Evolutionary conservation across 2,113 vertebrate genomes (phyloP).

Genomic region (Myrmecophaga tridactyla): DNA sequence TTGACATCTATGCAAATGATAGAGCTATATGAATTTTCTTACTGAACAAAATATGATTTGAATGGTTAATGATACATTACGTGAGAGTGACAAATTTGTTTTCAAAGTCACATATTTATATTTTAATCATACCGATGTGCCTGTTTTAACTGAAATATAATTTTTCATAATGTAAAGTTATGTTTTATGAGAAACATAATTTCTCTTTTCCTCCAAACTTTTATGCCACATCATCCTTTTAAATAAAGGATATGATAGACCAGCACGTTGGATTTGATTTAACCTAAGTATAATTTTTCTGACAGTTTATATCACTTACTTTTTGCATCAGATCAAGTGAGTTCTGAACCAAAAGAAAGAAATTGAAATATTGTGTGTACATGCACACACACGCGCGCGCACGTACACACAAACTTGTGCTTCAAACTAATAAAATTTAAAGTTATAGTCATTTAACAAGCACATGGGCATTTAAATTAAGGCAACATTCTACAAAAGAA

Average conservation of each 20-base stretch:
- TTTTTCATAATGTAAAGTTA: no score
- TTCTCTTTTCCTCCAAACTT: constrained; percentile 41
- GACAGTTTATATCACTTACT: not conserved
- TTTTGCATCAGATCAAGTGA: not conserved
- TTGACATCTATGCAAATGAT: not conserved
- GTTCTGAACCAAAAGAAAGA: not conserved
- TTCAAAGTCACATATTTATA: not conserved
- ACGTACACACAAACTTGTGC: not conserved
- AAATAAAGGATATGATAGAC: constrained; percentile 19
- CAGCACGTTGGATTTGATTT: not conserved
- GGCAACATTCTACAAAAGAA: constrained; percentile 23
- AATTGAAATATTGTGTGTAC: constrained; percentile 12
- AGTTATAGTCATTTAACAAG: constrained; percentile 54
- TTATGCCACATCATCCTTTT: not conserved
- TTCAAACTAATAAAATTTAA: constrained; percentile 59
- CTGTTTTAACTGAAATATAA: constrained; percentile 15
- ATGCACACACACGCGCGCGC: no score
- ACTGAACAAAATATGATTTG: not conserved
- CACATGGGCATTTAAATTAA: constrained; percentile 53
- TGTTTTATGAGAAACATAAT: no score
- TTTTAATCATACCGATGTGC: not conserved
- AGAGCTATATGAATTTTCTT: not conserved
- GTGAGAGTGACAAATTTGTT: not conserved
- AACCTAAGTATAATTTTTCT: constrained; percentile 58
- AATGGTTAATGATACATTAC: not conserved